phyloP scores from a whole-genome alignment of 2,113 vertebrate genomes.

The Triplophysa rosa region DNA sequence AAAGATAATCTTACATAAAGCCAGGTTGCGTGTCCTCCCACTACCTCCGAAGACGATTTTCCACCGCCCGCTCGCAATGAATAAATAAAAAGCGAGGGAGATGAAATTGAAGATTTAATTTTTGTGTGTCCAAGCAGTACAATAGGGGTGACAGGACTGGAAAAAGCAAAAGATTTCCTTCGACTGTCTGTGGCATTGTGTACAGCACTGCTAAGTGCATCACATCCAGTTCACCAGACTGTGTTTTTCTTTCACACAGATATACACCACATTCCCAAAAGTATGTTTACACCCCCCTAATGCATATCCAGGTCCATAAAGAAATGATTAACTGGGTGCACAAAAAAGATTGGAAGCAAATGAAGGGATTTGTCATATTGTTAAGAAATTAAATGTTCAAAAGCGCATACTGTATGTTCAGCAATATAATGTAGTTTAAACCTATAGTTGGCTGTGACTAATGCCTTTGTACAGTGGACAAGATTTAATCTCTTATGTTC shows the following conservation, averaged over 20 bases:
- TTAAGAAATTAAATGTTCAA: too few species aligned
- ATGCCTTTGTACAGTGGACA: neutral
- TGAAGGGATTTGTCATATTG: too few species aligned
- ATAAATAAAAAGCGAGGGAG: slow-evolving; percentile 72
- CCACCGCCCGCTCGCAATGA: slow-evolving; percentile 66
- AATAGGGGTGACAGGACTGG: slow-evolving; percentile 37
- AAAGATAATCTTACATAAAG: slow-evolving; percentile 71
- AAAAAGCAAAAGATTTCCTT: neutral
- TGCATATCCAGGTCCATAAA: too few species aligned
- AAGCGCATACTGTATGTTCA: too few species aligned
- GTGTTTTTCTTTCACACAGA: too few species aligned
- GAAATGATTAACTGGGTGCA: too few species aligned
- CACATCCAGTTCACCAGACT: too few species aligned
- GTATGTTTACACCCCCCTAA: too few species aligned
- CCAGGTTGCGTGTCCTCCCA: slow-evolving; percentile 53
- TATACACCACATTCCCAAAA: too few species aligned
- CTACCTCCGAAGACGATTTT: slow-evolving; percentile 63
- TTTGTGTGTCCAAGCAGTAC: slow-evolving; percentile 45
- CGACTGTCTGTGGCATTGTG: neutral
- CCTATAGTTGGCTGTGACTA: neutral
- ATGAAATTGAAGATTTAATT: slow-evolving; percentile 49
- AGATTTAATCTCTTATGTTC: neutral
- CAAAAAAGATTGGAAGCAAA: too few species aligned
- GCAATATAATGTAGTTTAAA: neutral
- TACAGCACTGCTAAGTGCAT: neutral